Conservation (phyloP, 2,113 vertebrate genomes). For the Cyrtonyx montezumae region DNA sequence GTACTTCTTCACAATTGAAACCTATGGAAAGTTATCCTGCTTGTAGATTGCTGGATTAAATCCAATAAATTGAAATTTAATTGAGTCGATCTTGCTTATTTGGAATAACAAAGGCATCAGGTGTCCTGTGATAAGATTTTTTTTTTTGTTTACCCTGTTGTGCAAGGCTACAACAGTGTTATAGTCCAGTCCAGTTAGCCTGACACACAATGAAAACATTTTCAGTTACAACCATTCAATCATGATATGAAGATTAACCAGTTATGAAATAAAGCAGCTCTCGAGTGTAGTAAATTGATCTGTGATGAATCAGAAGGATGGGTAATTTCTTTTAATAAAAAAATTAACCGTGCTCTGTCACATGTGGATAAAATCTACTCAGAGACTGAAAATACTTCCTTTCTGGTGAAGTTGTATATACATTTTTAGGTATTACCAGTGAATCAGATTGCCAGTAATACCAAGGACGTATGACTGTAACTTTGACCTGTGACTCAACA, state of each 20-base stretch:
- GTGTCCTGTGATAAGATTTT: neutral
- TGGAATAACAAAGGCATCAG: neutral
- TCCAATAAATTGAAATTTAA: neutral
- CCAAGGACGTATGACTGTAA: neutral
- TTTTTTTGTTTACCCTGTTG: neutral
- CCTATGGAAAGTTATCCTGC: neutral
- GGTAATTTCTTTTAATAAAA: neutral
- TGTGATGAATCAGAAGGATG: neutral
- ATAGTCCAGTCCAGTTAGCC: neutral
- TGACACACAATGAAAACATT: neutral
- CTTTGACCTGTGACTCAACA: neutral
- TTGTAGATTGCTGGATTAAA: neutral
- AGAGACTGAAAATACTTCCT: neutral
- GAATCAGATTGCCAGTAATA: neutral
- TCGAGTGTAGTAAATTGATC: neutral
- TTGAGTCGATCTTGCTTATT: neutral
- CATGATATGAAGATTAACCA: neutral
- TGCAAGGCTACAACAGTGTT: neutral
- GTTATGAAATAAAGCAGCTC: neutral
- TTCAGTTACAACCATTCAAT: neutral
- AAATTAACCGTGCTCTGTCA: neutral
- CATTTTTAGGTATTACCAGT: neutral
- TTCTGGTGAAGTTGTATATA: rapidly evolving
- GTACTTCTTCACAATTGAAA: neutral
- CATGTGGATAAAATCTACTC: neutral